Base-by-base conservation (phyloP, 1,140 invertebrate species). In the Ditylenchus dipsaci region DNA sequence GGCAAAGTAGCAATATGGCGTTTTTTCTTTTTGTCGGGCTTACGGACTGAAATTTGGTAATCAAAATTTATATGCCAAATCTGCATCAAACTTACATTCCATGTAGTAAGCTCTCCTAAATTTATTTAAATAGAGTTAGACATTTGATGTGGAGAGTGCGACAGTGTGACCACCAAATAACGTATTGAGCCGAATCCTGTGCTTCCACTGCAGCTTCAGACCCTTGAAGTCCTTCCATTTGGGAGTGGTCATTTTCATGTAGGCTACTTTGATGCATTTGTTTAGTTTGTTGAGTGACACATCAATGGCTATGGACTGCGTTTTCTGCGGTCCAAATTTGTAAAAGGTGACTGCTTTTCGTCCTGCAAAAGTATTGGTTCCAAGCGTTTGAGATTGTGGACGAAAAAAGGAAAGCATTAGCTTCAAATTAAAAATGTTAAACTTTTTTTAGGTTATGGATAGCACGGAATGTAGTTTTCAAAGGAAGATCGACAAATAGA, bases 221-320 rank as follows among this genome's bases (percentile, higher is more conserved):
- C 95, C 95, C 87, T 96, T 94, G 87, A 98, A 99, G 79, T 92
- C 89, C 86, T 98, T 98, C 95, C 95, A 99, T 89, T 96, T 97
- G 71, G 95, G 95, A 73, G 95, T 97, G 63, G 94, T 96, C 77
- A 82, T 80, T 67, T 74, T 82, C 81, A 81, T 80, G 65, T 82
- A 82, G 38, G 80, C 80, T 15, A 80, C 74, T 69, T 81, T 77
- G 62, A 82, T 83, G 61, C 80, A 82, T 74, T 77, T 82, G 53
- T 82, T 82, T 23, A 82, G 42, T 64, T 82, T 83, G 59, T 83
- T 83, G 30, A 82, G 65, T 19, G 79, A 80, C 21, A 82, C 76
- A 64, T 82, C 80, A 49, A 82, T 82, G 3, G 80, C 80, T 38
- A 82, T 82, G 19, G 80, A 80, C 62, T 82, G 79, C 17, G 81